Evolutionary conservation across 2,113 vertebrate genomes (phyloP), one percentile per base, ranked within the genome.

Genomic region (Eubucco bourcierii): DNA sequence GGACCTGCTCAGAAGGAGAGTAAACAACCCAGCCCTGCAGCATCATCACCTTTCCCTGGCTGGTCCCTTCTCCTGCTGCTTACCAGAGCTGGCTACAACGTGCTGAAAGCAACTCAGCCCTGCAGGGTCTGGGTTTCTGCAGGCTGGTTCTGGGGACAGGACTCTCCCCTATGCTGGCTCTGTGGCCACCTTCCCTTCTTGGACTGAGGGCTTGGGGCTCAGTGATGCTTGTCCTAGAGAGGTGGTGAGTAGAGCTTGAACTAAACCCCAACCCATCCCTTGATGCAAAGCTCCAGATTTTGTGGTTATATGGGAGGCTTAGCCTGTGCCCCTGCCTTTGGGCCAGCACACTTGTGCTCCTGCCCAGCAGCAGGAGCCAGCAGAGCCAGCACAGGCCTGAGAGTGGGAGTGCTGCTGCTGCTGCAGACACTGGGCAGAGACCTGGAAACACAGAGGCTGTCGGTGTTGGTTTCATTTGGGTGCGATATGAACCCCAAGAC

Each of bases 361-460:
- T 78, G 24, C 68, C 76, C 46, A 15, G 4, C 6, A 34, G 24
- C 6, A 5, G 8, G 64, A 55, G 64, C 50, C 67, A 37, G 16
- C 4, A 75, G 33, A 60, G 7, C 46, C n/a, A 56, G 0, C 5
- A 0, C 46, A 46, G 84, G 71, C 58, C 66, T 7, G 46, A 29
- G 56, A 50, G 0, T 20, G 46, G 31, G 23, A 59, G n/a, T 27
- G n/a, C 21, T 67, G 24, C 34, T 5, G 4, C 29, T 53, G 53
- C 79, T 3, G 5, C 31, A 64, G 50, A 18, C 1, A 3, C 33
- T 4, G 4, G 28, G 50, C 9, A 18, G 5, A 66, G 21, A 29
- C 29, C 28, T 0, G 0, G 29, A 63, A 41, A n/a, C 20, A 0
- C 16, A 7, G 61, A 78, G 56, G 8, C 16, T 86, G 88, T 16